These are phyloP conservation scores for Diglossa cyanea DNA, from an alignment of 2,797 vertebrate species.

Conservation along the genomic window DNA sequence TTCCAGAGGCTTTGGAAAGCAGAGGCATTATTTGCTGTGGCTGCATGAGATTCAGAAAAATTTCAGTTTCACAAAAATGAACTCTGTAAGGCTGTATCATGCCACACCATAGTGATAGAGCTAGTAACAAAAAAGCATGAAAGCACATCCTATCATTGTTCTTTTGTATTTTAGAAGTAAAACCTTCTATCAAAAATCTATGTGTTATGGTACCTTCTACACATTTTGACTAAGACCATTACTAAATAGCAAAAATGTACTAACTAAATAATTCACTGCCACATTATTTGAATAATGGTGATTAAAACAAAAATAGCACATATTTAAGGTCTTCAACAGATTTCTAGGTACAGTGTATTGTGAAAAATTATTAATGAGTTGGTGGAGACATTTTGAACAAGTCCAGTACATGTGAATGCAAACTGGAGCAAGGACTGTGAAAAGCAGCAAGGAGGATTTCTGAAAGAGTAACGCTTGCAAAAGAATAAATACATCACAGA, in stretches of 20 bases:
- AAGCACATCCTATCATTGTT: neutral
- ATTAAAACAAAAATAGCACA: neutral
- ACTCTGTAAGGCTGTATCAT: neutral
- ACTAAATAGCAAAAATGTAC: neutral
- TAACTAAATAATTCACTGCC: neutral
- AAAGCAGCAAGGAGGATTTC: neutral
- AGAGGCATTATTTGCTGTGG: neutral
- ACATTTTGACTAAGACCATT: neutral
- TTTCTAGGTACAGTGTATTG: neutral
- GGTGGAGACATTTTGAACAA: neutral
- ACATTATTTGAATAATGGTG: neutral
- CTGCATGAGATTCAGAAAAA: neutral
- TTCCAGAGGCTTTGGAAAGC: neutral
- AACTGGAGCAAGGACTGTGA: neutral
- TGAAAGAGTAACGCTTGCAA: neutral
- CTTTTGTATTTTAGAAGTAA: neutral
- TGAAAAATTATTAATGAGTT: neutral
- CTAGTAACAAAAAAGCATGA: neutral
- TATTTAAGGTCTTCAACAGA: neutral
- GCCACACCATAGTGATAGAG: neutral
- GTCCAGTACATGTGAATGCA: accelerated
- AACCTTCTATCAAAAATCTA: neutral
- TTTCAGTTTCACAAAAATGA: neutral
- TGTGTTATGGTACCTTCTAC: neutral
- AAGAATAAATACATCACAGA: neutral